Evolutionary conservation across 2,113 vertebrate species (phyloP), one percentile per base, ranked within the genome.

Genomic region (Grammomys surdaster): DNA sequence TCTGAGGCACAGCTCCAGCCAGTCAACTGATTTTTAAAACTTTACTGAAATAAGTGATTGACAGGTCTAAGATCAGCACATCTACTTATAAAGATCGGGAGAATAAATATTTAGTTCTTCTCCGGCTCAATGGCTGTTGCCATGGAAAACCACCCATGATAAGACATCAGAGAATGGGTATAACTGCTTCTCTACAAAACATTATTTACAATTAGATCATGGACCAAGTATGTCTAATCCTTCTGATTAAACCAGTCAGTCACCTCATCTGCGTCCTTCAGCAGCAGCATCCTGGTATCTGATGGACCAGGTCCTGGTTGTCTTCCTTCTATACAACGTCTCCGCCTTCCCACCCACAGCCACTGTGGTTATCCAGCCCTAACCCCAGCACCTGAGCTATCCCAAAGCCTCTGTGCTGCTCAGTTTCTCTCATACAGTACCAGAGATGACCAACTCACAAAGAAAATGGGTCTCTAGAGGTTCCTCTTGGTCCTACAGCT

Each of bases 101-200:
- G 17, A 33, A 86, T 63, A 90, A 84, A 70, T 65, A 88, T 24
- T 77, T 90, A 0, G 33, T 72, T 65, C 67, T 78, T 60, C 58
- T 67, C 84, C 40, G 46, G 67, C 16, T 93, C 82, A 54, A n/a
- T 48, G 24, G 33, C n/a, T 5, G 46, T 13, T 11, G 0, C 14
- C 43, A 51, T 14, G 3, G 19, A 95, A 87, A 95, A 46, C 70
- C 86, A 72, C 67, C n/a, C 67, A 20, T 2, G 48, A 86, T 11
- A 78, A 92, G 1, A 65, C 48, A 43, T 36, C 73, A 58, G 60
- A 24, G 11, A 60, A 46, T 51, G 43, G 33, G 13, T 16, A 40
- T 20, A 77, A 28, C 56, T 70, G n/a, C 48, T 11, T 87, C 75
- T 87, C 82, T 77, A 65, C 48, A 89, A 93, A 94, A 94, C 31